Conservation (phyloP, 2,797 vertebrate species). For the Sebastiscus tertius region DNA sequence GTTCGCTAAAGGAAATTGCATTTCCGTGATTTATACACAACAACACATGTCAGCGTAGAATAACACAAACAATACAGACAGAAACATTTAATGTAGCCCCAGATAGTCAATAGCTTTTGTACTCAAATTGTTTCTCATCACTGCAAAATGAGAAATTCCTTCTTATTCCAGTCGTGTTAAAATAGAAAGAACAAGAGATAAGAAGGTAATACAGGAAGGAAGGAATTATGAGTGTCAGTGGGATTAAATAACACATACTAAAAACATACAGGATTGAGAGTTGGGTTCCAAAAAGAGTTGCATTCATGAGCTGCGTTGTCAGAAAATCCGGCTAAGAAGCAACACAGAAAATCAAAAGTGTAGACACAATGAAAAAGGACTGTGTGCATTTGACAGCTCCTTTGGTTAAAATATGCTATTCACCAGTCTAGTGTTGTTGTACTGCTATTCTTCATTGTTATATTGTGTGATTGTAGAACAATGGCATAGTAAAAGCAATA, state of each 20-base stretch:
- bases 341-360: neutral
- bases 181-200: neutral
- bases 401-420: neutral
- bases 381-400: neutral
- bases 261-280: neutral
- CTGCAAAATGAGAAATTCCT: neutral
- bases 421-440: neutral
- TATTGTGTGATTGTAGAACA: neutral
- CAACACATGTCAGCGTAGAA: neutral
- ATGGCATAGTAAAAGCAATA: neutral
- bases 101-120: neutral
- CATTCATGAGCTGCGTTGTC: neutral
- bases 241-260: neutral
- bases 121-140: neutral
- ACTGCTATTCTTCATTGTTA: neutral
- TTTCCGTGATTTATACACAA: neutral
- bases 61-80: neutral
- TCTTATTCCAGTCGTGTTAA: neutral
- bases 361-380: neutral
- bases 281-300: neutral
- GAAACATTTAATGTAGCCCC: neutral
- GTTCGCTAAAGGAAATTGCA: neutral
- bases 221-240: neutral
- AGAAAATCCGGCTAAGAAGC: neutral
- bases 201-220: neutral